These are phyloP conservation scores for Trialeurodes vaporariorum DNA, from an alignment of 1,140 invertebrate genomes.

Conservation along the genomic window DNA sequence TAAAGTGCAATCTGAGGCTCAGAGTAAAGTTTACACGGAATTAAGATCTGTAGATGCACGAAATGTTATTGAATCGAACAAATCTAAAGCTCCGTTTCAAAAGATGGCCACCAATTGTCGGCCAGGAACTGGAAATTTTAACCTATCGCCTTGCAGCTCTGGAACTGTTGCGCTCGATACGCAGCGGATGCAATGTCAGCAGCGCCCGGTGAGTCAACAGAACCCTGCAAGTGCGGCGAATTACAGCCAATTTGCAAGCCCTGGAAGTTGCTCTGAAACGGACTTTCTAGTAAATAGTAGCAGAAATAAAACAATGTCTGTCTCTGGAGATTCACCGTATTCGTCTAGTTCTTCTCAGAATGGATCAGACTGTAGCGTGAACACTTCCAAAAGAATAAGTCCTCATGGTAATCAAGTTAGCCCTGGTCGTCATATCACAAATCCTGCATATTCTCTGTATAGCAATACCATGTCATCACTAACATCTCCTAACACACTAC, in stretches of 20 bases:
- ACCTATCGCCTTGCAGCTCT: neutral
- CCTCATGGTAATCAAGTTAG: conserved; percentile 35
- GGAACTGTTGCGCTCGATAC: neutral
- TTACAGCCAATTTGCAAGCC: conserved; percentile 17
- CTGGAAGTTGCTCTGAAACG: conserved; percentile 10
- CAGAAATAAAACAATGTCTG: conserved; percentile 13
- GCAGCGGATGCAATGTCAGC: conserved; percentile 31
- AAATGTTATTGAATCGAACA: neutral
- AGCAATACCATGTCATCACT: conserved; percentile 61
- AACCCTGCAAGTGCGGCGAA: conserved; percentile 44
- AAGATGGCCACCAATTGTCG: neutral
- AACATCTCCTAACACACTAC: conserved; percentile 43
- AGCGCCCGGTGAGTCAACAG: conserved; percentile 47
- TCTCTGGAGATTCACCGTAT: conserved; percentile 42
- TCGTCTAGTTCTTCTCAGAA: conserved; percentile 39
- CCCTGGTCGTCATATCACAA: conserved; percentile 30
- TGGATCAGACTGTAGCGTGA: neutral
- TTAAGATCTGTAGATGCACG: neutral
- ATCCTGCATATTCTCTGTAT: conserved; percentile 62
- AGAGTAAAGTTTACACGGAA: neutral
- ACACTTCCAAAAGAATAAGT: neutral
- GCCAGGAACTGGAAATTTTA: neutral
- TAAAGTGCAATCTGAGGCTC: neutral
- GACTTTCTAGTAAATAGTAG: conserved; percentile 27
- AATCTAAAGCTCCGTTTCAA: neutral